Base-by-base conservation (phyloP, 2,113 vertebrate genomes). In the Cnemophilus loriae region DNA sequence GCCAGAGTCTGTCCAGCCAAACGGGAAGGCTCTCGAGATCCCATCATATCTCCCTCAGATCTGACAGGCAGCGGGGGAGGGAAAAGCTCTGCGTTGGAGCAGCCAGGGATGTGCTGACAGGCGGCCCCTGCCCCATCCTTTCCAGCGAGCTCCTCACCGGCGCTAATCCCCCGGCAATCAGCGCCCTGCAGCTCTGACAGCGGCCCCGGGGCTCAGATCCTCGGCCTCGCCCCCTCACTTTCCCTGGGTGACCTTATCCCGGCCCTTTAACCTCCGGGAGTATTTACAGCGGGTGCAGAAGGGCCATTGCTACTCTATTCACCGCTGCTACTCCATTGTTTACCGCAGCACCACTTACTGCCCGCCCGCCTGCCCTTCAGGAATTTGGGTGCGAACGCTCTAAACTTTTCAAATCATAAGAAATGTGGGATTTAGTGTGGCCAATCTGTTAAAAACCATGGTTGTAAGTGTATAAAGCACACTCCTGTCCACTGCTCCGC, bases 401-500 rank as follows among this genome's bases (percentile, higher is more conserved):
- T 0, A 0, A 57, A 81, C 26, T n/a, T 78, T 69, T 8, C 21
- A 79, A 85, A 73, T 26, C 41, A 0, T 3, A 7, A 32, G 16
- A 22, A 61, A 73, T 2, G n/a, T 5, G 46, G 70, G 32, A 13
- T 64, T 69, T 41, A 10, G 35, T 7, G 24, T 7, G 27, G 39
- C 24, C 3, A 1, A 8, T 16, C 39, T 21, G 26, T 27, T 64
- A 6, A 41, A 73, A 78, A 7, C 1, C 44, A 0, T 1, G 18
- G 20, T 4, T 76, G 22, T 12, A 22, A 22, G 30, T 7, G 16
- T 11, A 9, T 6, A 30, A 47, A 69, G 5, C 22, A 1, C 6
- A 0, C 33, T 69, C 18, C 2, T n/a, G 63, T 6, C 46, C 50
- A 1, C 4, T 4, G n/a, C 87, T 57, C 2, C 9, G 3, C 15